These are phyloP conservation scores for Nipponacmea schrenckii DNA, from an alignment of 2,888 invertebrate species.

Conservation along the genomic window DNA sequence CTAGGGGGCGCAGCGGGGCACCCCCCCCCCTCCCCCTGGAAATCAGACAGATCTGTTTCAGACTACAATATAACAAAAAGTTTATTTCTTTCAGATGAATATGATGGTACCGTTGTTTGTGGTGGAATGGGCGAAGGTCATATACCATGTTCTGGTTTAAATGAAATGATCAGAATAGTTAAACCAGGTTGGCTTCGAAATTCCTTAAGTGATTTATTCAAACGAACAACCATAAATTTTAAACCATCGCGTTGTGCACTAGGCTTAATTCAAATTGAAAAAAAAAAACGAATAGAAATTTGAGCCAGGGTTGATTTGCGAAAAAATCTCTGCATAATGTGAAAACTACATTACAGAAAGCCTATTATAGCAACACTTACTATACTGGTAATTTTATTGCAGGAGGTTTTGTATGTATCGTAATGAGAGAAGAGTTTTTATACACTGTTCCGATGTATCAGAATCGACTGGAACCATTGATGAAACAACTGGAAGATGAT, in stretches of 20 bases:
- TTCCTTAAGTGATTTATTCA: no score
- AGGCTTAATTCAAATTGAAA: background rate
- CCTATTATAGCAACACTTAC: background rate
- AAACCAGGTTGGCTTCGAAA: conserved; percentile 47
- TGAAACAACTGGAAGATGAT: conserved; percentile 45
- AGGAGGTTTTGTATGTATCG: conserved; percentile 60
- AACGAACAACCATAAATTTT: no score
- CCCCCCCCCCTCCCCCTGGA: no score
- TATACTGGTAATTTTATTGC: conserved; percentile 3
- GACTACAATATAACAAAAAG: background rate
- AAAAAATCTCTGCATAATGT: background rate
- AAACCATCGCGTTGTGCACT: background rate
- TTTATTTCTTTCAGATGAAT: conserved; percentile 41
- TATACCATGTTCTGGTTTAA: conserved; percentile 54
- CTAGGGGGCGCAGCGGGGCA: no score
- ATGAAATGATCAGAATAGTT: conserved; percentile 58
- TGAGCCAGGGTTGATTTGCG: background rate
- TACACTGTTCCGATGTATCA: conserved; percentile 54
- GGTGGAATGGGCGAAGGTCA: conserved; percentile 65
- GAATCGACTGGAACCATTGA: conserved; percentile 57
- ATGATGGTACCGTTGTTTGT: conserved; percentile 53
- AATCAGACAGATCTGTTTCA: no score
- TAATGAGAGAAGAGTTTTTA: conserved; percentile 61
- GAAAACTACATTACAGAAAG: no score
- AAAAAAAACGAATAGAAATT: background rate